Percentiles rank a stretch among this genome's conserved stretches.
These are phyloP conservation scores for Pocota personata DNA, from an alignment of 2,888 invertebrate species.

Conservation along the genomic window DNA sequence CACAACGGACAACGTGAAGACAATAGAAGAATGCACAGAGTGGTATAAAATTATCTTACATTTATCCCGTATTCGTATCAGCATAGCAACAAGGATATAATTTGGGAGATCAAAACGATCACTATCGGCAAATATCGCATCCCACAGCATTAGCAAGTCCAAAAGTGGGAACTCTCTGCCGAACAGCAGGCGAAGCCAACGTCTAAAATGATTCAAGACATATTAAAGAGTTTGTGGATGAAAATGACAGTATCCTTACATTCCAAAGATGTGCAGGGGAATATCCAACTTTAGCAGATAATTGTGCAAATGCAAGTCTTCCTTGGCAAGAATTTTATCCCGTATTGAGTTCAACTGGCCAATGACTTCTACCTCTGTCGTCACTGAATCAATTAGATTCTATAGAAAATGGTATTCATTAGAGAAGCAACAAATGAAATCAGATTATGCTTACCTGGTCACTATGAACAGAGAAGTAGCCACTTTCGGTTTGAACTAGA, in stretches of 20 bases:
- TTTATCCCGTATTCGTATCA: constrained; percentile 87
- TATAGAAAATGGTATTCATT: not conserved
- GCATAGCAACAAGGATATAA: constrained; percentile 90
- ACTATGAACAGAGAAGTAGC: constrained; percentile 82
- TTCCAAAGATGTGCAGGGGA: constrained; percentile 93
- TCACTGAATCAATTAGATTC: constrained; percentile 59
- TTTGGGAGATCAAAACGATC: constrained; percentile 84
- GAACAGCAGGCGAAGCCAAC: constrained; percentile 92
- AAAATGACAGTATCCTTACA: constrained; percentile 84
- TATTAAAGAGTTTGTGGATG: not conserved
- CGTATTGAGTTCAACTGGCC: constrained; percentile 85
- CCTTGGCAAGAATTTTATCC: constrained; percentile 87
- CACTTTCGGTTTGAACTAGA: constrained; percentile 83
- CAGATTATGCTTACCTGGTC: constrained; percentile 68
- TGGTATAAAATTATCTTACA: constrained; percentile 84
- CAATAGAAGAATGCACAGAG: too few relatives aligned
- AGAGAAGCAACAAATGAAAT: not conserved
- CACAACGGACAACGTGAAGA: too few relatives aligned
- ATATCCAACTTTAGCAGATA: constrained; percentile 89
- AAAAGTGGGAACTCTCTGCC: constrained; percentile 92
- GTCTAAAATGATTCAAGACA: constrained; percentile 83
- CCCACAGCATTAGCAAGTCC: constrained; percentile 91
- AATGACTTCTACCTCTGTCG: constrained; percentile 85
- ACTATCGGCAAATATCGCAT: constrained; percentile 91
- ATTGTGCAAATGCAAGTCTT: constrained; percentile 85